Evolutionary conservation across 2,113 vertebrate genomes (phyloP).

Genomic region (Grammatotria lemairii): DNA sequence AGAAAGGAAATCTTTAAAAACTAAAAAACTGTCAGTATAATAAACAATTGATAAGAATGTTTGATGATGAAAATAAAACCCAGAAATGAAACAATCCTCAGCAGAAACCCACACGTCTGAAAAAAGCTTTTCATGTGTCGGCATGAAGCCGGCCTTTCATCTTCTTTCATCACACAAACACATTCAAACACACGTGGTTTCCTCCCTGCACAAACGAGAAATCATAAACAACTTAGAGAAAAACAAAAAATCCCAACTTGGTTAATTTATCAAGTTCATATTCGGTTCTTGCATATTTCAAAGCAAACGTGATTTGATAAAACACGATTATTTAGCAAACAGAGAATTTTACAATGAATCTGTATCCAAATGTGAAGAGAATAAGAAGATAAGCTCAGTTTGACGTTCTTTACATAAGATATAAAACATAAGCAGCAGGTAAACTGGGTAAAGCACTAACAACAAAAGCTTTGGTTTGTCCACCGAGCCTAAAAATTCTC

Average conservation of each 20-base stretch:
- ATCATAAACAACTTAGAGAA: background rate
- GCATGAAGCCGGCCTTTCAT: background rate
- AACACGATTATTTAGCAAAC: background rate
- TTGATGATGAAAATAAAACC: conserved; percentile 9
- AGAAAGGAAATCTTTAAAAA: conserved; percentile 33
- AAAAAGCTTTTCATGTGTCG: conserved; percentile 18
- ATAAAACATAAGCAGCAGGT: conserved; percentile 11
- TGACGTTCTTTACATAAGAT: conserved; percentile 3
- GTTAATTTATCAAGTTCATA: conserved; percentile 6
- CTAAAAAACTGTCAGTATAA: conserved; percentile 44
- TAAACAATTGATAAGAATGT: conserved; percentile 30
- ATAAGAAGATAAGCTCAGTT: background rate
- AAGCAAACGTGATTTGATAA: background rate
- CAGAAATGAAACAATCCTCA: background rate
- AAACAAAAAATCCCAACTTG: background rate
- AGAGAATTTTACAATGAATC: background rate
- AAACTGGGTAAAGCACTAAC: background rate
- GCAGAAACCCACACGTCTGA: conserved; percentile 35
- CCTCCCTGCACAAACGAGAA: background rate
- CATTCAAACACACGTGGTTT: background rate
- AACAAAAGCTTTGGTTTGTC: conserved; percentile 42
- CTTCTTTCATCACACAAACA: background rate
- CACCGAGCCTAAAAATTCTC: background rate
- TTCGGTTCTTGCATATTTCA: background rate
- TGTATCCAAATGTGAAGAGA: background rate